A percentile compares a stretch with the other conserved stretches of the same genome.
Conservation (phyloP, 2,113 vertebrate genomes). For the Sus scrofa region DNA sequence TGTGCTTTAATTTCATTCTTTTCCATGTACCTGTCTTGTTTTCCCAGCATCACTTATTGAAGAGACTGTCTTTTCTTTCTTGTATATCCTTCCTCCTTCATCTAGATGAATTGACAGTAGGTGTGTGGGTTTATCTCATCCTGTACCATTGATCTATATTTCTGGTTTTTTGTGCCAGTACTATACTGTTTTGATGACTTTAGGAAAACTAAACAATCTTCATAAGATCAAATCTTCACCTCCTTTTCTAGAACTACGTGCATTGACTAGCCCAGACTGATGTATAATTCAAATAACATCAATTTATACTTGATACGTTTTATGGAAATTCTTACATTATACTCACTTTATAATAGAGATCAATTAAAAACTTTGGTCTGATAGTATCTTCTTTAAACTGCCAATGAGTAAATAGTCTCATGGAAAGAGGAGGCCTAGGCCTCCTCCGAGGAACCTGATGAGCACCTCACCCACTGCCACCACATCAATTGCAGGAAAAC, state of each 20-base stretch:
- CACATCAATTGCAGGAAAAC: background rate
- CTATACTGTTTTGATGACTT: background rate
- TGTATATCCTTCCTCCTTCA: too few relatives aligned
- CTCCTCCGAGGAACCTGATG: background rate
- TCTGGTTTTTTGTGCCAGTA: too few relatives aligned
- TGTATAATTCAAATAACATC: background rate
- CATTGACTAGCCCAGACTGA: background rate
- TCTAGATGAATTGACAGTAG: too few relatives aligned
- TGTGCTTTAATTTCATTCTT: too few relatives aligned
- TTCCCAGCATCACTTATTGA: too few relatives aligned
- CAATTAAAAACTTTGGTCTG: slow-evolving; percentile 20
- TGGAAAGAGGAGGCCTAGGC: background rate
- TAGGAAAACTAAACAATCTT: background rate
- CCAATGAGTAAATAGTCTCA: background rate
- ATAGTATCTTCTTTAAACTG: slow-evolving; percentile 19
- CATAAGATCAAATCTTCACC: background rate
- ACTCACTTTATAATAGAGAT: slow-evolving; percentile 41
- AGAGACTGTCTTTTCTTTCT: too few relatives aligned
- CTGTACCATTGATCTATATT: too few relatives aligned
- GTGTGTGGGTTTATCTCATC: too few relatives aligned
- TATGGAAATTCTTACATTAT: slow-evolving; percentile 16
- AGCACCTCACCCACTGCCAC: background rate
- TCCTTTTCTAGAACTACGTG: background rate
- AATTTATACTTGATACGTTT: background rate
- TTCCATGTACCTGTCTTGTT: too few relatives aligned